phyloP scores from a whole-genome alignment of 2,888 invertebrate genomes.

The Artemia sp. region DNA sequence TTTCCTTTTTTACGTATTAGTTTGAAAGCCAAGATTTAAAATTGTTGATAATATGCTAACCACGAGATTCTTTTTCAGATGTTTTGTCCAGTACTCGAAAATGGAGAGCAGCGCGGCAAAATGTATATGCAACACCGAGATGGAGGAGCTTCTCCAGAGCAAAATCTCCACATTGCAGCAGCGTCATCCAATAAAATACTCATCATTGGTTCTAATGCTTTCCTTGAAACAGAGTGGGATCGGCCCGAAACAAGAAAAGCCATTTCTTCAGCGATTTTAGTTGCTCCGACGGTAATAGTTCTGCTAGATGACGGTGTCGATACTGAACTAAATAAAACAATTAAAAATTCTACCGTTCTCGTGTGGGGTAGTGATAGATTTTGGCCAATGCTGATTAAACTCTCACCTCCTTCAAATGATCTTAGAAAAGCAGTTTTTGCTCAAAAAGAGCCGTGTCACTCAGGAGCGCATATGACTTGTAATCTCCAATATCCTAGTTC shows the following conservation, averaged over 20 bases:
- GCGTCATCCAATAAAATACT: neutral
- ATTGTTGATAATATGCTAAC: too few relatives aligned
- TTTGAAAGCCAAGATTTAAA: too few relatives aligned
- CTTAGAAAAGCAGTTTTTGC: neutral
- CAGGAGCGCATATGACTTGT: neutral
- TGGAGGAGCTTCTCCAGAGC: neutral
- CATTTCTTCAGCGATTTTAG: neutral
- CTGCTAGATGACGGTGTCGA: neutral
- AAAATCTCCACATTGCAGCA: conserved; percentile 1
- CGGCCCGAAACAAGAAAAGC: conserved; percentile 13
- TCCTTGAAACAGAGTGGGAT: conserved; percentile 11
- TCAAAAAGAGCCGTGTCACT: neutral
- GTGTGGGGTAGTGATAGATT: neutral
- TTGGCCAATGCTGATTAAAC: neutral
- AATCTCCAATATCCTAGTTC: neutral
- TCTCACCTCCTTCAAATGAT: neutral
- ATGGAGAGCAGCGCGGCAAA: neutral
- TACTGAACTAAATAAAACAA: neutral
- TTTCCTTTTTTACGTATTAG: too few relatives aligned
- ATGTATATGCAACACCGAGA: neutral
- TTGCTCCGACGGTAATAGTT: neutral
- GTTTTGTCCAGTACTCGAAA: neutral
- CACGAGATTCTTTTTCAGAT: neutral
- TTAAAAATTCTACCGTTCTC: neutral
- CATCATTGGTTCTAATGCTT: neutral